Percentiles rank a stretch among this genome's conserved stretches.
Evolutionary conservation across 2,888 invertebrate genomes (phyloP).

Genomic region (Tipula lateralis): DNA sequence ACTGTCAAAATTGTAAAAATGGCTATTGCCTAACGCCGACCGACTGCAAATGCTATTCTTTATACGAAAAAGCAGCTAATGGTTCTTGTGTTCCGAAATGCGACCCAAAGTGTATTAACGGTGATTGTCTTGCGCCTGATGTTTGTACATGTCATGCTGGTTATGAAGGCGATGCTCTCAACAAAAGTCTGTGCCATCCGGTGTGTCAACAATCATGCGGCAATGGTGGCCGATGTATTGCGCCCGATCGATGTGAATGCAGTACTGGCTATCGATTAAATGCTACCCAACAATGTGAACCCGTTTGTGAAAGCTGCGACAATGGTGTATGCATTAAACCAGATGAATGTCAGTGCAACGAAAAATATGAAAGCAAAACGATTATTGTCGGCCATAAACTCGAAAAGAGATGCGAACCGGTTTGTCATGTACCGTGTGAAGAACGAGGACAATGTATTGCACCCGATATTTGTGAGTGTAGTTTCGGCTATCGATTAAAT

Average conservation of each 20-base stretch:
- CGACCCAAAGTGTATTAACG: background rate
- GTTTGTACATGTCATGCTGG: background rate
- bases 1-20: background rate
- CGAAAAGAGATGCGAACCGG: slow-evolving; percentile 57
- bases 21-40: background rate
- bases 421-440: slow-evolving; percentile 65
- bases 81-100: background rate
- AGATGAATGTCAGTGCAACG: background rate
- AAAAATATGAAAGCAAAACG: background rate
- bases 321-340: background rate
- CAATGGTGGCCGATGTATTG: slow-evolving; percentile 53
- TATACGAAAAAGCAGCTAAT: background rate
- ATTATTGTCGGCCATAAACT: background rate
- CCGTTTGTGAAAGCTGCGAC: background rate
- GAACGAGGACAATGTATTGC: slow-evolving; percentile 45
- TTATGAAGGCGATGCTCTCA: background rate
- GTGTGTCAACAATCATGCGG: slow-evolving; percentile 65
- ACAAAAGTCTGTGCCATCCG: too few species aligned
- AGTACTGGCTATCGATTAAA: slow-evolving; percentile 47
- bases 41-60: background rate
- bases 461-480: slow-evolving; percentile 45
- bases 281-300: slow-evolving; percentile 21
- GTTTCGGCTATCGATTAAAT: background rate
- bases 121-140: background rate
- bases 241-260: slow-evolving; percentile 66